phyloP scores from a whole-genome alignment of 2,888 invertebrate species.

The Polydesmus complanatus region DNA sequence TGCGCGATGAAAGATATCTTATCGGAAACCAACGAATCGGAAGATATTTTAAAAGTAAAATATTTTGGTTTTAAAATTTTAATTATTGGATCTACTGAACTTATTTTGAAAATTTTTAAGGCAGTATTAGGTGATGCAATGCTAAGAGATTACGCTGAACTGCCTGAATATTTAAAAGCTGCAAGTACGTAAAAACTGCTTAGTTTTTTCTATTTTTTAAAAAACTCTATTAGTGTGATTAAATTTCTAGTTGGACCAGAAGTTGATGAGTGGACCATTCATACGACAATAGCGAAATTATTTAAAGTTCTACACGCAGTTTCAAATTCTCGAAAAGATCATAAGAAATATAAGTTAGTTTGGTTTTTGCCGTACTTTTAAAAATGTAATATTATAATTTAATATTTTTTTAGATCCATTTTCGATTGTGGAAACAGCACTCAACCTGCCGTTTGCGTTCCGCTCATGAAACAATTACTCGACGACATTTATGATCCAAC shows the following conservation, averaged over 20 bases:
- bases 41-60: constrained; percentile 2
- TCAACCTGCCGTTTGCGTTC: constrained; percentile 29
- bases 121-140: constrained; percentile 9
- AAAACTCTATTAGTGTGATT: neutral
- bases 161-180: constrained; percentile 3
- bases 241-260: constrained; percentile 5
- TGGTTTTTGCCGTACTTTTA: neutral
- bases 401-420: constrained; percentile 19
- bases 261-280: constrained; percentile 7
- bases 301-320: constrained; percentile 1
- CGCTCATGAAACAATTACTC: constrained; percentile 44
- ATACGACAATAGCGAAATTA: neutral
- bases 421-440: constrained; percentile 27
- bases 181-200: neutral
- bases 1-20: constrained; percentile 2
- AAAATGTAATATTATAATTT: neutral
- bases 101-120: neutral
- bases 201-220: neutral
- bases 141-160: neutral
- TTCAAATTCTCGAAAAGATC: neutral
- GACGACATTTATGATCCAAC: constrained; percentile 44
- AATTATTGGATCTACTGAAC: too few relatives aligned
- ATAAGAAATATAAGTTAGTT: neutral
- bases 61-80: too few relatives aligned
- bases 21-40: neutral